Base-by-base conservation (phyloP, 2,888 invertebrate genomes). In the Thera obeliscata region DNA sequence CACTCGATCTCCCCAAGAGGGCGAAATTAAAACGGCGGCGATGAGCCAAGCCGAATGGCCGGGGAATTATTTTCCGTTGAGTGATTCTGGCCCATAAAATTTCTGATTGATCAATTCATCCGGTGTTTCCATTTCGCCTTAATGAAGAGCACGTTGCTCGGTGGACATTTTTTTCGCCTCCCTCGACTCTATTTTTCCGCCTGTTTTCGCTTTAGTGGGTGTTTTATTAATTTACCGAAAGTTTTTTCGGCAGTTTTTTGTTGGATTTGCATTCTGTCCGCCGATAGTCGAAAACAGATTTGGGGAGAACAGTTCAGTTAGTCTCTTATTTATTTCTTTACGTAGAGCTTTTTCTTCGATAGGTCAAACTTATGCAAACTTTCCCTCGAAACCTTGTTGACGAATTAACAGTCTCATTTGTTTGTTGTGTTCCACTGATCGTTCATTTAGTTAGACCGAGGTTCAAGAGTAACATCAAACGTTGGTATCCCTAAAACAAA, bases 101-200 rank as follows among this genome's bases (percentile, higher is more conserved):
- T 91, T 90, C 89, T 92, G 92, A 93, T 92, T 92, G 93, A 93
- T 93, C 93, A 93, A 93, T 93, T 92, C 91, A 92, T 93, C 86
- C 89, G 87, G 85, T 88, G 89, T 90, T 90, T 84, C 88, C 87
- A 88, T 89, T 86, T 81, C 87, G 83, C 80, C 81, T 81, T 93
- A 93, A 93, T 93, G 92, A 93, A 90, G 89, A 88, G 90, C 87
- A 87, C 89, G 90, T 85, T 87, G 81, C 84, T 84, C 72, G 83
- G 86, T 85, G 82, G 89, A 86, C 88, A 84, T 79, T 87, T 86
- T 84, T 84, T 89, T 86, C 67, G 69, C 65, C 75, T 81, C 87
- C 86, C 89, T 78, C 78, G 87, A 76, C 86, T 84, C 87, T 87
- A 87, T 89, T 91, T 91, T 91, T 90, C 89, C 88, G 91, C 87